These are phyloP conservation scores for Mesocentrotus franciscanus DNA, from an alignment of 53 echinoderm and acorn worm genomes.

Conservation along the genomic window DNA sequence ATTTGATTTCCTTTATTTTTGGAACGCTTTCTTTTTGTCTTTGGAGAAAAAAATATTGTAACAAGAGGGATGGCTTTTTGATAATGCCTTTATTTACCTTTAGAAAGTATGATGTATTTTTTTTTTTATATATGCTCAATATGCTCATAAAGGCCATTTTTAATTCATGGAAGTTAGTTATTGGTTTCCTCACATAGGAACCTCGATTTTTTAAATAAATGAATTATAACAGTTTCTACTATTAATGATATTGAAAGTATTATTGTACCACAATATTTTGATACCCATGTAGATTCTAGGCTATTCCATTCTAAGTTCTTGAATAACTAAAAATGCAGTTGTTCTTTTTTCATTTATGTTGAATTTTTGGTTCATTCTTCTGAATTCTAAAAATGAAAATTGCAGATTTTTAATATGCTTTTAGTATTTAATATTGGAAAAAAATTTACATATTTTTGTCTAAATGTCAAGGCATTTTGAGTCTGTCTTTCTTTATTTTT, in stretches of 20 bases:
- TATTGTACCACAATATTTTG: no score
- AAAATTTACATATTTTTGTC: neutral
- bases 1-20: neutral
- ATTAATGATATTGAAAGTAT: no score
- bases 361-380: neutral
- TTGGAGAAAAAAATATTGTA: no score
- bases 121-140: no score
- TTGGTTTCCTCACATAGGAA: no score
- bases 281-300: neutral
- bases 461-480: neutral
- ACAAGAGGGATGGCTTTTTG: no score
- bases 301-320: neutral
- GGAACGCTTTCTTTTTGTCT: neutral
- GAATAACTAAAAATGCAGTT: neutral
- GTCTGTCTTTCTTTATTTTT: neutral
- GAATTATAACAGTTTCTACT: no score
- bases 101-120: no score
- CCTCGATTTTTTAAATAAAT: no score
- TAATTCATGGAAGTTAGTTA: no score
- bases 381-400: neutral
- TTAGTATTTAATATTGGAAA: neutral
- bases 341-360: neutral
- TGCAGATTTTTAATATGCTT: neutral
- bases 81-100: no score
- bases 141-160: no score